A percentile compares a stretch with the other conserved stretches of the same genome.
Evolutionary conservation across 2,888 invertebrate genomes (phyloP).

Genomic region (Exocentrus adspersus): DNA sequence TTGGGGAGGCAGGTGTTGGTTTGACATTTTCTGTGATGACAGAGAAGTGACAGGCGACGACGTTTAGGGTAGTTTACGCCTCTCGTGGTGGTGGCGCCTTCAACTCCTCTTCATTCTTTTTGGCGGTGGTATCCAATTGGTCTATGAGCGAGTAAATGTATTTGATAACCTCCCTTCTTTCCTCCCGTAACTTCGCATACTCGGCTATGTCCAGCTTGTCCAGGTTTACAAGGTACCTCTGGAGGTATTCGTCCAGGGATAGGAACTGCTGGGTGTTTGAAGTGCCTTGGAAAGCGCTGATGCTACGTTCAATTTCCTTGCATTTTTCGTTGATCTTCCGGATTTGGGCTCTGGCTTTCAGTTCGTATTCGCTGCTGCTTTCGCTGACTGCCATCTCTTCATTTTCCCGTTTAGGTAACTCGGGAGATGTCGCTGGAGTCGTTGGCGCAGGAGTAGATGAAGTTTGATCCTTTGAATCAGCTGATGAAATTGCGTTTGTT

Average conservation of each 20-base stretch:
- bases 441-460: too few species aligned
- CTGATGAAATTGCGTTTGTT: too few species aligned
- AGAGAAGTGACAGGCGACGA: neutral
- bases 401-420: too few species aligned
- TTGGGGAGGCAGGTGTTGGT: neutral
- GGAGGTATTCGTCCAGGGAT: constrained; percentile 35
- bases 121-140: constrained; percentile 13
- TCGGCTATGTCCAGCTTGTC: constrained; percentile 34
- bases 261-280: constrained; percentile 19
- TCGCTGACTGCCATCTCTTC: too few species aligned
- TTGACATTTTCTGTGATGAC: constrained; percentile 9
- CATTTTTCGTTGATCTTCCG: constrained; percentile 5
- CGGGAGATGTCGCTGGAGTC: too few species aligned
- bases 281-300: constrained; percentile 7
- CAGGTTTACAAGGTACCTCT: constrained; percentile 33
- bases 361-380: constrained; percentile 1
- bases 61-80: neutral
- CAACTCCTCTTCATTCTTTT: neutral
- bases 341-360: constrained; percentile 6
- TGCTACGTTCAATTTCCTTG: constrained; percentile 8
- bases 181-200: constrained; percentile 20
- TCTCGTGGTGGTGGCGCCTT: neutral
- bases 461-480: too few species aligned
- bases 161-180: constrained; percentile 19
- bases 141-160: constrained; percentile 26